Conservation (phyloP, 2,888 invertebrate genomes). For the Heterodera filipjevi region DNA sequence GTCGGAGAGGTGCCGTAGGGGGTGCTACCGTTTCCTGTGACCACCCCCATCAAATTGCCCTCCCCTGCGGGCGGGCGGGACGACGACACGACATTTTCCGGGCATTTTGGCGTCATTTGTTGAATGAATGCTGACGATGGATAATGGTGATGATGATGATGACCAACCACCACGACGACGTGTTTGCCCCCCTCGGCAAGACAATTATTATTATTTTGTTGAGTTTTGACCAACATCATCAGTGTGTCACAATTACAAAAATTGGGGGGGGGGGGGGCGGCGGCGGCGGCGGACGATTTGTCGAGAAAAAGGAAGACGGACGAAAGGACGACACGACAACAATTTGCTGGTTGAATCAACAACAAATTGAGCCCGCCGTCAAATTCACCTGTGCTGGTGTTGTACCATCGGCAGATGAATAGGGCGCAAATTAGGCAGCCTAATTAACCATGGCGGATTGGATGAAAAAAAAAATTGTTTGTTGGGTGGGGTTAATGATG, state of each 20-base stretch:
- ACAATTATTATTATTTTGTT: neutral
- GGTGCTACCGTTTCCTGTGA: neutral
- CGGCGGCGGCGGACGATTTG: neutral
- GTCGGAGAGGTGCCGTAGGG: no score
- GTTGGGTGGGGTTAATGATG: no score
- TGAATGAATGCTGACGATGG: neutral
- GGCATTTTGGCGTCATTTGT: slow-evolving; percentile 10
- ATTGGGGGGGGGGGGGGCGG: no score
- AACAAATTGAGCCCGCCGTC: no score
- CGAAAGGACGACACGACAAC: neutral
- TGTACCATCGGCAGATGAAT: no score
- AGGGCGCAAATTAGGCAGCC: neutral
- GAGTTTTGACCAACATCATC: no score
- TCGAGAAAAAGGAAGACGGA: no score
- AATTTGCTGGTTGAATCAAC: neutral
- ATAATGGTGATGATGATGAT: neutral
- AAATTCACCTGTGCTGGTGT: no score
- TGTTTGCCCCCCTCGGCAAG: neutral
- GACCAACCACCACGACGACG: neutral
- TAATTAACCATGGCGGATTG: no score
- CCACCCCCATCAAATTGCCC: neutral
- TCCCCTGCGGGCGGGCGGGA: neutral
- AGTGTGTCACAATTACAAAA: no score
- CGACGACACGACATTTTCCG: neutral
- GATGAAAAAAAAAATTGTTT: no score